phyloP scores from a whole-genome alignment of 2,113 vertebrate genomes.

The Ramphastos sulfuratus region DNA sequence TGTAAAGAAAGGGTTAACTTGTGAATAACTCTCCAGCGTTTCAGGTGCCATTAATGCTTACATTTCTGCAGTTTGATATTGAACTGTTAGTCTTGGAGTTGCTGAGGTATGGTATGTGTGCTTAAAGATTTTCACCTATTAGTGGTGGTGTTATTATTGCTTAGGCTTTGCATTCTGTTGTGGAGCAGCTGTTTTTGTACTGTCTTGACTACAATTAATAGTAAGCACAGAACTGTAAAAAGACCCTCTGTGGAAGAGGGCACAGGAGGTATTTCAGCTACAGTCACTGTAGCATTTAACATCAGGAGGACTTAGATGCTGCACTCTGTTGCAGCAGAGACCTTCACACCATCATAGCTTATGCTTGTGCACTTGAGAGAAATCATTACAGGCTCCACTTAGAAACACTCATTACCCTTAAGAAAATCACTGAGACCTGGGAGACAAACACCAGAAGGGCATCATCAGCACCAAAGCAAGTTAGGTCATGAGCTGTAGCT shows the following conservation, averaged over 20 bases:
- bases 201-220: neutral
- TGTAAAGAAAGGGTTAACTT: conserved; percentile 2
- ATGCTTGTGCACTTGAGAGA: fast-evolving
- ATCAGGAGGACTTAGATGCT: neutral
- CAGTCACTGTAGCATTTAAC: neutral
- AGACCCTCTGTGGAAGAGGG: neutral
- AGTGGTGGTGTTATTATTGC: neutral
- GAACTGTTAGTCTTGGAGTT: neutral
- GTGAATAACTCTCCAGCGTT: neutral
- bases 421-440: neutral
- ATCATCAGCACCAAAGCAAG: neutral
- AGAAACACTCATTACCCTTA: neutral
- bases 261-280: neutral
- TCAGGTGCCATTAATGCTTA: neutral
- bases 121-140: neutral
- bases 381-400: neutral
- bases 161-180: neutral
- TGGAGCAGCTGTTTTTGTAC: neutral
- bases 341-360: neutral
- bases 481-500: fast-evolving
- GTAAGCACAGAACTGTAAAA: neutral
- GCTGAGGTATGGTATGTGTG: neutral
- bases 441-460: neutral
- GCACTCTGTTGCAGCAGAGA: fast-evolving
- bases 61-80: neutral